A percentile compares a stretch with the other conserved stretches of the same genome.
Evolutionary conservation across 2,113 vertebrate species (phyloP).

Genomic region (Nesogale talazaci): DNA sequence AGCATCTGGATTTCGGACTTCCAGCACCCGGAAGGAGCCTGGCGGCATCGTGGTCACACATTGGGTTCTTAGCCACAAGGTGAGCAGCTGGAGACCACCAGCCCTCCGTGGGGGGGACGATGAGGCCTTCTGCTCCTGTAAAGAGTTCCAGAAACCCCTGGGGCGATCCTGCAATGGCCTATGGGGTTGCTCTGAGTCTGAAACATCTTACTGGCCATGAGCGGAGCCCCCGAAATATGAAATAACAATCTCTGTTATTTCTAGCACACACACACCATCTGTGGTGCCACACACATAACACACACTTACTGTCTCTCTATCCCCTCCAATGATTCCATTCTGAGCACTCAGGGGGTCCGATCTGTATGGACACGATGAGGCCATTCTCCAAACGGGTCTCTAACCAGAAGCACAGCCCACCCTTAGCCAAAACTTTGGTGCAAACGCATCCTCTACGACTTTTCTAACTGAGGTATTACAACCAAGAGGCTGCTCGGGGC

Average conservation of each 20-base stretch:
- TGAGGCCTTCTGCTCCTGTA: no score
- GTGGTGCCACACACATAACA: not conserved
- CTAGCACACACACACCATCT: not conserved
- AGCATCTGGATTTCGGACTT: not conserved
- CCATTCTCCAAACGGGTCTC: not conserved
- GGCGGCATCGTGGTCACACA: no score
- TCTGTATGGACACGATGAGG: not conserved
- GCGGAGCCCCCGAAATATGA: not conserved
- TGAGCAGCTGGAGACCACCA: no score
- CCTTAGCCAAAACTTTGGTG: not conserved
- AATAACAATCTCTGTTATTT: not conserved
- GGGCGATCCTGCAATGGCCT: no score
- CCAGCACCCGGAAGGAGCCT: not conserved
- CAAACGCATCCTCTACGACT: not conserved
- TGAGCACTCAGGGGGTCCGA: no score
- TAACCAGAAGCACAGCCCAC: not conserved
- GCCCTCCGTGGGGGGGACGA: no score
- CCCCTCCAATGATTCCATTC: not conserved
- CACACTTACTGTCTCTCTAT: no score
- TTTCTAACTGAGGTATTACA: not conserved
- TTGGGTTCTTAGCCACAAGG: no score
- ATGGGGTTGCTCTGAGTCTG: no score
- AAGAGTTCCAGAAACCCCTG: no score
- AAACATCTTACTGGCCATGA: no score
- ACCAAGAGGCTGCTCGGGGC: not conserved